Base-by-base conservation (phyloP, 1,140 invertebrate genomes). In the Lordiphosa collinella region DNA sequence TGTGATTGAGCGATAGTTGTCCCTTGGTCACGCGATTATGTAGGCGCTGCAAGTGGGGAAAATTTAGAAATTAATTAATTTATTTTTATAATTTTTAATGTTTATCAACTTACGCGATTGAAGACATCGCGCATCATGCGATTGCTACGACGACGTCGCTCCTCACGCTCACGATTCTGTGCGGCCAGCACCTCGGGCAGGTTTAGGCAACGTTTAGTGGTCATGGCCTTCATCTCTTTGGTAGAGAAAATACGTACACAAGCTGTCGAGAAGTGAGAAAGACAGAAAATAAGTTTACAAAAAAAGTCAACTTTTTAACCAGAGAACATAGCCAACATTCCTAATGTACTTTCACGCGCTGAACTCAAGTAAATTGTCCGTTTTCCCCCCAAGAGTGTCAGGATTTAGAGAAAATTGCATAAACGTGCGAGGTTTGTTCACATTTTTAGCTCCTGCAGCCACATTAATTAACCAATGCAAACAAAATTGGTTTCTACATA, bases 221-320 rank as follows among this genome's bases (percentile, higher is more conserved):
- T 88, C 41, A 88, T n/a, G 0, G 87, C 87, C 47, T 88, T 88
- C 87, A 88, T 88, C 47, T 88, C 76, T 13, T 54, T 54, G 0
- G 85, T 88, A 29, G 67, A 43, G 18, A 88, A 86, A 16, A 88
- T 50, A 10, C 87, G 63, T 1, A 85, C 25, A 5, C 66, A 69
- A 5, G 74, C 87, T 88, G 49, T 4, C 25, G 18, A 1, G 18
- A 22, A 22, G 0, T 3, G 18, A 29, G 7, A 50, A 46, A n/a
- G 7, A 38, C 55, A 16, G 10, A 1, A 14, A 53, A n/a, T n/a
- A n/a, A n/a, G n/a, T n/a, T 12, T 10, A 49, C 29, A 22, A n/a
- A n/a, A n/a, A n/a, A n/a, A n/a, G n/a, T n/a, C n/a, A n/a, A n/a
- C n/a, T n/a, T n/a, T n/a, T n/a, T n/a, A n/a, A n/a, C n/a, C n/a